phyloP scores from a whole-genome alignment of 2,113 vertebrate genomes.

The Glaucidium brasilianum region DNA sequence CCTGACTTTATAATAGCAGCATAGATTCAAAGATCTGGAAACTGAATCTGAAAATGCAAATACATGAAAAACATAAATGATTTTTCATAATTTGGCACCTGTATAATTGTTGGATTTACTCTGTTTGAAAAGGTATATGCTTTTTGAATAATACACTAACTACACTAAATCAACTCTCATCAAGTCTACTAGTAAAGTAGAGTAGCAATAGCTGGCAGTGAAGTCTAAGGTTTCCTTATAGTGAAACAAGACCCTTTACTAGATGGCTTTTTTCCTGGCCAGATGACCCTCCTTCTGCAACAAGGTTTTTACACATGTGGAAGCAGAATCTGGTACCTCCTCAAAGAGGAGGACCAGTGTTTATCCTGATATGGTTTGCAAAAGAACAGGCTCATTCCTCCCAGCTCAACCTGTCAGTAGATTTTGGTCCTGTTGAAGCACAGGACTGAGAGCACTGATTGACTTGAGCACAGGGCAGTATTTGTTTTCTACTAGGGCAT shows the following conservation, averaged over 20 bases:
- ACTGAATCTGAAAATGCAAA: background rate
- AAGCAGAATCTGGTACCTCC: background rate
- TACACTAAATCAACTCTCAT: background rate
- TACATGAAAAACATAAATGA: background rate
- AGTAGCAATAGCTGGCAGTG: background rate
- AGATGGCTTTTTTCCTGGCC: background rate
- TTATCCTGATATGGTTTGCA: rapidly evolving
- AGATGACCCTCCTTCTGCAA: background rate
- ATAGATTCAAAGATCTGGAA: background rate
- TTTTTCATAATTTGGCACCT: background rate
- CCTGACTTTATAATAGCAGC: background rate
- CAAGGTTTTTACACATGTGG: rapidly evolving
- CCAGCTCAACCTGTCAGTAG: background rate
- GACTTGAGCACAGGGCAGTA: background rate
- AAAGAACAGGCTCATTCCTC: background rate
- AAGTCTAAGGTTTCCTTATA: background rate
- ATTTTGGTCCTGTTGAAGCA: background rate
- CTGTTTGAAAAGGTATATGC: background rate
- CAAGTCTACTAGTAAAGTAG: background rate
- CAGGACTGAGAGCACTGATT: background rate
- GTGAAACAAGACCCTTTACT: background rate
- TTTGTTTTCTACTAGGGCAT: background rate
- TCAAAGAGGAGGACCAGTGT: background rate
- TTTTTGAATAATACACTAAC: background rate
- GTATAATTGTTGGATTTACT: background rate